A percentile compares a stretch with the other conserved stretches of the same genome.
phyloP scores from a whole-genome alignment of 2,888 invertebrate species.

The Phoronis australis region DNA sequence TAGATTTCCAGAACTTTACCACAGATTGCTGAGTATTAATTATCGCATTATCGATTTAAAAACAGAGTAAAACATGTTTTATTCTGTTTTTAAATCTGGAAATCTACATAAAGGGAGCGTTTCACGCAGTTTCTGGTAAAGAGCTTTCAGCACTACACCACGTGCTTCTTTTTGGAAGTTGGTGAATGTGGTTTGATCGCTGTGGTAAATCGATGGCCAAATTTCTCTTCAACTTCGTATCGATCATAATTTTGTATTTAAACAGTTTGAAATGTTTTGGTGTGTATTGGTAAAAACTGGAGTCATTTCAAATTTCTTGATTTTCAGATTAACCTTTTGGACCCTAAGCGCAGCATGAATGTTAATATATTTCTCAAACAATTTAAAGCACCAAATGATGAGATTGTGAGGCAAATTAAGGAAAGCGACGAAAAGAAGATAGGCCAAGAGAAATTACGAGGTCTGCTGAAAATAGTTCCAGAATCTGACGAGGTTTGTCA shows the following conservation, averaged over 20 bases:
- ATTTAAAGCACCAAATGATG: conserved; percentile 87
- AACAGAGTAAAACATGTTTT: too few species aligned
- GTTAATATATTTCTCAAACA: conserved; percentile 98
- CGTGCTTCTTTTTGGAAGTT: too few species aligned
- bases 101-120: too few species aligned
- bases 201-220: too few species aligned
- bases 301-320: background rate
- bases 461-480: conserved; percentile 85
- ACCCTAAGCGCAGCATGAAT: conserved; percentile 89
- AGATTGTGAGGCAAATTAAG: conserved; percentile 79
- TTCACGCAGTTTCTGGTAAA: too few species aligned
- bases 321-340: conserved; percentile 74
- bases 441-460: conserved; percentile 83
- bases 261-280: background rate
- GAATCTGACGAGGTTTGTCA: conserved; percentile 72
- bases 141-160: too few species aligned
- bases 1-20: too few species aligned
- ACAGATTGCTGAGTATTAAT: too few species aligned
- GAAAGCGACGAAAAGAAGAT: conserved; percentile 61
- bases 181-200: too few species aligned
- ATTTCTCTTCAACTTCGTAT: too few species aligned
- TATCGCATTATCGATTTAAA: too few species aligned
- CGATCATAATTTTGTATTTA: background rate
- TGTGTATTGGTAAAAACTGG: background rate
- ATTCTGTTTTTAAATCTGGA: too few species aligned